Conservation (phyloP, 2,113 vertebrate genomes). For the Eurypyga helias region DNA sequence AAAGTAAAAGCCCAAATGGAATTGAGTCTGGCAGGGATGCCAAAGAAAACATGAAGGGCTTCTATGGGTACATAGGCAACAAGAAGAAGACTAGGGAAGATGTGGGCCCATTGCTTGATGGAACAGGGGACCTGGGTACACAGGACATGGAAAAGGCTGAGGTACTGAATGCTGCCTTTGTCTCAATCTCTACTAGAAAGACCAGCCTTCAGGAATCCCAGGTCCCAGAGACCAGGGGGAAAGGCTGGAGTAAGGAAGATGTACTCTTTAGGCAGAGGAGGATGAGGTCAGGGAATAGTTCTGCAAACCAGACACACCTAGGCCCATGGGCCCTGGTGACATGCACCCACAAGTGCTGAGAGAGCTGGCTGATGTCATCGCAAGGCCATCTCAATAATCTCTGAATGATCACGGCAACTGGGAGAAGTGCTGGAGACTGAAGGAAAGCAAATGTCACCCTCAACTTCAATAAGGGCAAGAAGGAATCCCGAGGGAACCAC, state of each 20-base stretch:
- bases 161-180: neutral
- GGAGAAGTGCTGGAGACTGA: neutral
- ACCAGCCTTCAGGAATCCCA: neutral
- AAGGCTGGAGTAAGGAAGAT: neutral
- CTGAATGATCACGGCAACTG: neutral
- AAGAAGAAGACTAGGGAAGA: neutral
- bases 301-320: neutral
- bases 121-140: neutral
- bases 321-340: neutral
- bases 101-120: neutral
- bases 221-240: neutral
- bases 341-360: neutral
- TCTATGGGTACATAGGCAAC: fast-evolving
- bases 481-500: neutral
- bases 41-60: neutral
- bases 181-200: neutral
- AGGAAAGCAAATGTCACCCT: neutral
- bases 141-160: neutral
- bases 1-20: neutral
- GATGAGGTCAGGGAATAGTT: neutral
- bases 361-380: neutral
- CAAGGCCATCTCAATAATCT: neutral
- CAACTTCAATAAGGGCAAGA: neutral
- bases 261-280: neutral
- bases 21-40: neutral